Conservation (phyloP, 2,888 invertebrate genomes). For the Noctua janthina region DNA sequence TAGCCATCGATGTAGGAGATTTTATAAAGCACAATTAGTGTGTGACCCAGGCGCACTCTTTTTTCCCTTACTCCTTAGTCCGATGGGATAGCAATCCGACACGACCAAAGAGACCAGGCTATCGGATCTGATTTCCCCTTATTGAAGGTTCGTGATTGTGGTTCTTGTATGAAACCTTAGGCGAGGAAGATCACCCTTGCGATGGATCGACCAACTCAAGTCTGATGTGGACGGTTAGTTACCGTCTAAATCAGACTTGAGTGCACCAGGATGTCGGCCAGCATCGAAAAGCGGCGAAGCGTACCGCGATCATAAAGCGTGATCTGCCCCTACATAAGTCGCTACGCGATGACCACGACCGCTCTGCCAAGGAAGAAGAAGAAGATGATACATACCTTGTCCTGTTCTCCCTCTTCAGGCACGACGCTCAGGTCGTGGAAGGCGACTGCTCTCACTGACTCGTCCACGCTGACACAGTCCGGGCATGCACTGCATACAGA, state of each 20-base stretch:
- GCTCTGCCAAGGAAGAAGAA: not conserved
- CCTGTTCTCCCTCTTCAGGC: conserved; percentile 92
- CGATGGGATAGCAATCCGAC: not conserved
- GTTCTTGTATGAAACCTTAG: not conserved
- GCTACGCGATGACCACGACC: not conserved
- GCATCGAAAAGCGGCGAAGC: not conserved
- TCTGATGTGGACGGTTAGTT: not conserved
- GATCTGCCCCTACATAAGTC: not conserved
- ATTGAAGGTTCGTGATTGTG: not conserved
- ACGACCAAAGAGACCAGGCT: not conserved
- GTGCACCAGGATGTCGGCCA: not conserved
- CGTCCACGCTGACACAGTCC: conserved; percentile 85
- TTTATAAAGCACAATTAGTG: too few species aligned
- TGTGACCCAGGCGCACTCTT: not conserved
- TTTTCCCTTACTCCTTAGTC: not conserved
- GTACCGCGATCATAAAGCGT: not conserved
- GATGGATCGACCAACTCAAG: not conserved
- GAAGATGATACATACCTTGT: conserved; percentile 65
- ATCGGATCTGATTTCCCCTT: not conserved
- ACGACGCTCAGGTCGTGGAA: conserved; percentile 95
- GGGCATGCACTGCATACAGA: conserved; percentile 90
- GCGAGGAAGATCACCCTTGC: not conserved
- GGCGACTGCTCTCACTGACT: conserved; percentile 84
- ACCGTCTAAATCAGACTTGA: too few species aligned
- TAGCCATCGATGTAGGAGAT: not conserved